These are phyloP conservation scores for Falco biarmicus DNA, from an alignment of 2,797 vertebrate species.

Conservation along the genomic window DNA sequence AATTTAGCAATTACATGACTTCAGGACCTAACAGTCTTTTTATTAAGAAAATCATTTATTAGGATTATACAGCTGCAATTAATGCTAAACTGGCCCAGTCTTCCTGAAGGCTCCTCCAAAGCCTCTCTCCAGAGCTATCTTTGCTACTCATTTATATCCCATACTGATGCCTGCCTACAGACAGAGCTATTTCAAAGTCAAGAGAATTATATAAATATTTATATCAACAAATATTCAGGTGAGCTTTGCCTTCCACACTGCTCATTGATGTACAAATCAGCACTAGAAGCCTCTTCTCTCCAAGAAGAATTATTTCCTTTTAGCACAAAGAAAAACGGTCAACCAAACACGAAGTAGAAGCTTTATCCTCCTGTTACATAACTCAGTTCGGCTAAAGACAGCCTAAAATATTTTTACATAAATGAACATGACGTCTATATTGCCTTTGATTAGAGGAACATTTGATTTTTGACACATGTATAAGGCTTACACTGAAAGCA, in stretches of 20 bases:
- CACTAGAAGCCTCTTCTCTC: background rate
- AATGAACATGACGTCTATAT: background rate
- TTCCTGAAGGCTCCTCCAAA: background rate
- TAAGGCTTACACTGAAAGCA: background rate
- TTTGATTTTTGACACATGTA: accelerated
- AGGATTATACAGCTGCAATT: background rate
- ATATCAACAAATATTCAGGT: background rate
- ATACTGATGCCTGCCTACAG: background rate
- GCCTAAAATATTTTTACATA: background rate
- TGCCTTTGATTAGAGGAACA: background rate
- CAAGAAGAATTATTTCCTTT: background rate
- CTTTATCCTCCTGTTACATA: background rate
- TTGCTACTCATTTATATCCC: background rate
- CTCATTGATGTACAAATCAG: background rate
- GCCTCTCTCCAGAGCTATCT: background rate
- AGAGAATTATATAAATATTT: background rate
- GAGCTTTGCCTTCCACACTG: background rate
- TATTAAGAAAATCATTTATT: background rate
- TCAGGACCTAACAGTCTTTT: background rate
- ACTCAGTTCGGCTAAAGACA: background rate
- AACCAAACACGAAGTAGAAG: background rate
- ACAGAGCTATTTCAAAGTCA: background rate
- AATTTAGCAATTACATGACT: background rate
- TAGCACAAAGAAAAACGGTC: accelerated
- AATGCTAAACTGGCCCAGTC: background rate